Conservation (phyloP, 2,888 invertebrate genomes). For the Ennomos erosarius region DNA sequence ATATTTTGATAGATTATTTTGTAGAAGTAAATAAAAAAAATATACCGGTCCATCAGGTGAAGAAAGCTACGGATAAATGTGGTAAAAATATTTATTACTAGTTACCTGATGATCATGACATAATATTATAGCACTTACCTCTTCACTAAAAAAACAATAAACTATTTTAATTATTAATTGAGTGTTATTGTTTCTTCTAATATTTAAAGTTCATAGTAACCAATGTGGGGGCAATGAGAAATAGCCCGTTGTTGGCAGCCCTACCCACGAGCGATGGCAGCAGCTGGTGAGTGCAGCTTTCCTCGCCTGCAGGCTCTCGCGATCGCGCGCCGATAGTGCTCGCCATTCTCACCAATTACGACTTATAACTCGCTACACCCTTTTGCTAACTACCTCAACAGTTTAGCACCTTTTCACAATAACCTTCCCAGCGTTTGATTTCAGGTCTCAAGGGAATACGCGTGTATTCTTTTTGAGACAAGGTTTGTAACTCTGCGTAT, state of each 20-base stretch:
- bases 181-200: too few species aligned
- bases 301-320: conserved; percentile 14
- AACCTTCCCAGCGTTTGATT: background rate
- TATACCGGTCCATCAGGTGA: too few species aligned
- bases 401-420: conserved; percentile 1
- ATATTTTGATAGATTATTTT: too few species aligned
- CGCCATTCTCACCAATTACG: conserved; percentile 14
- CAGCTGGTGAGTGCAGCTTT: conserved; percentile 20
- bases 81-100: too few species aligned
- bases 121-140: too few species aligned
- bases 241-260: background rate
- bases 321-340: conserved; percentile 10
- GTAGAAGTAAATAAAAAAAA: too few species aligned
- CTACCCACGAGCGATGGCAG: background rate
- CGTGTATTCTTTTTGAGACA: conserved; percentile 1
- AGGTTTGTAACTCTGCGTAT: background rate
- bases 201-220: too few species aligned
- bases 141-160: too few species aligned
- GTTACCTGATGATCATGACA: too few species aligned
- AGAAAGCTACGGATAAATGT: too few species aligned
- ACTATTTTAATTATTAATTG: too few species aligned
- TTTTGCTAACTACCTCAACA: background rate
- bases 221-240: too few species aligned
- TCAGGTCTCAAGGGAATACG: background rate
- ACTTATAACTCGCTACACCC: conserved; percentile 14